Evolutionary conservation across 2,797 vertebrate genomes (phyloP).

Genomic region (Monodelphis domestica): DNA sequence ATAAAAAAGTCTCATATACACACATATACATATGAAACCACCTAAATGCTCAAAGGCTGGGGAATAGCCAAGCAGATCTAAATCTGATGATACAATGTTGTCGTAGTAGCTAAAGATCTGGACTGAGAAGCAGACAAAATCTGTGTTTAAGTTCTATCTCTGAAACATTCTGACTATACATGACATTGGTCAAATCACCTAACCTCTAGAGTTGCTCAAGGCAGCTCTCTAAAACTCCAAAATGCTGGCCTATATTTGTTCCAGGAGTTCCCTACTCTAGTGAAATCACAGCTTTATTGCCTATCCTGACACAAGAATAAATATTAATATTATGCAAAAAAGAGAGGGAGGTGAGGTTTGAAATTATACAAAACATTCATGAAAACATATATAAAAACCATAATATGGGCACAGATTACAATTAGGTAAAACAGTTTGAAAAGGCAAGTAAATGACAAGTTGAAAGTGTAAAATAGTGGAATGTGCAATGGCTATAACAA

Average conservation of each 20-base stretch:
- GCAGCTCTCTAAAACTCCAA: not conserved
- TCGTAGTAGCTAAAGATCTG: not conserved
- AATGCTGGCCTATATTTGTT: not conserved
- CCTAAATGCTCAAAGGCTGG: not conserved
- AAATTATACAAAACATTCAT: not conserved
- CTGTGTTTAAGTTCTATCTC: not conserved
- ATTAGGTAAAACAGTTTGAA: too few species aligned
- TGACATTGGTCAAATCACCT: not conserved
- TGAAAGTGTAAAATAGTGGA: too few species aligned
- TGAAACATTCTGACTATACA: not conserved
- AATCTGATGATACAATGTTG: not conserved
- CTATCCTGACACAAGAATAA: not conserved
- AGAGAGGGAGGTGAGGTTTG: not conserved
- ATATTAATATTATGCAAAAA: not conserved
- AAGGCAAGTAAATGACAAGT: too few species aligned
- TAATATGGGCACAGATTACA: not conserved
- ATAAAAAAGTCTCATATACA: not conserved
- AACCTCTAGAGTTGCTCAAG: not conserved
- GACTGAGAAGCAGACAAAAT: not conserved
- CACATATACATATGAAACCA: too few species aligned
- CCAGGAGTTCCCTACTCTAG: not conserved
- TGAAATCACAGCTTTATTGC: not conserved
- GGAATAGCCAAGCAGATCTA: not conserved
- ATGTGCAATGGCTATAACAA: not conserved
- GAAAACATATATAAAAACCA: not conserved